Base-by-base conservation (phyloP, 2,113 vertebrate species). In the Poeciliopsis retropinna region DNA sequence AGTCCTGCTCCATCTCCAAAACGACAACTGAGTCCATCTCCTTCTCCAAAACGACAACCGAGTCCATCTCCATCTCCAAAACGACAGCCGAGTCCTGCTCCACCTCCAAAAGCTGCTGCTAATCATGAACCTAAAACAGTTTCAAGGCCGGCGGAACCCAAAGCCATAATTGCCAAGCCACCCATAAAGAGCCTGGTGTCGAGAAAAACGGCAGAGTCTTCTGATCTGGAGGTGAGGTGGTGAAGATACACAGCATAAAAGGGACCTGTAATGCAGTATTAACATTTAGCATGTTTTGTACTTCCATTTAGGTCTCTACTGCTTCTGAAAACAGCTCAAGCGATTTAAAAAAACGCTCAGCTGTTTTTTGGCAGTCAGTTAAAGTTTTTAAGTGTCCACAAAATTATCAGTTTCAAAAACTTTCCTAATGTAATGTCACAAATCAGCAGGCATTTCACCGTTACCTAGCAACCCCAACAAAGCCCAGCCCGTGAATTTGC, bases 111-210 rank as follows among this genome's bases (percentile, higher is more conserved):
- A 86, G 25, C 88, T 27, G 85, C 92, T 30, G 81, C 90, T 57
- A 95, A 81, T 78, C 82, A 71, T 0, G 72, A 75, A 32, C 78
- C 82, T 0, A 91, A 54, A 80, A 29, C 10, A 0, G 85, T 78
- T 73, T 70, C 88, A 73, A 92, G 87, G 78, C 64, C 67, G 0
- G 91, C 73, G 27, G 93, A 97, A 84, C 85, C 84, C 79, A 96
- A 94, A 92, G 82, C 66, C 0, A 78, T 81, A 6, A 81, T 84
- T 17, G 73, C 81, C 85, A 96, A 94, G 89, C 67, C 86, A 0
- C 65, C 72, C n/a, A 54, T 12, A 0, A 98, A 95, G 80, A 47
- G 81, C 37, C 7, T 87, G 5, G 47, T 84, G 74, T 88, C 86
- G 4, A 88, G 83, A 30, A 74, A 67, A 85, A 19, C 57, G 5